Conservation (phyloP, 2,797 vertebrate species). For the Ataeniobius toweri region DNA sequence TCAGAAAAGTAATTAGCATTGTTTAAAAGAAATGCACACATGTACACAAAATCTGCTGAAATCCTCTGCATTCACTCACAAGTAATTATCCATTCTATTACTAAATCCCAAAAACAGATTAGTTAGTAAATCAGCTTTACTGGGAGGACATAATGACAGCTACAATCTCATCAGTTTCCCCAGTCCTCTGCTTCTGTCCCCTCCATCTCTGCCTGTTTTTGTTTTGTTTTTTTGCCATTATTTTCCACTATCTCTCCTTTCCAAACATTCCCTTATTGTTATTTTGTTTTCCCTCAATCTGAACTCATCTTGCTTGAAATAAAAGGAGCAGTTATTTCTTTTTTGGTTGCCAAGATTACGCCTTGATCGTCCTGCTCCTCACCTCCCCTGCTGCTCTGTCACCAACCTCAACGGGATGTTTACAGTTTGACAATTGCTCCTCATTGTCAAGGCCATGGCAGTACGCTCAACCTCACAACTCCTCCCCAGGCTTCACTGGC, state of each 20-base stretch:
- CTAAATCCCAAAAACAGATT: constrained; percentile 79
- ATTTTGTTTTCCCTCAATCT: constrained; percentile 23
- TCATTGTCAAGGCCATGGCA: constrained; percentile 48
- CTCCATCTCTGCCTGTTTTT: constrained; percentile 39
- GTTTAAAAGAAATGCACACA: constrained; percentile 48
- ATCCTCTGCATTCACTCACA: constrained; percentile 50
- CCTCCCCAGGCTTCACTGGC: constrained; percentile 45
- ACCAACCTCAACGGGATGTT: constrained; percentile 66
- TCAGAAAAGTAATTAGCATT: constrained; percentile 53
- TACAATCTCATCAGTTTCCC: constrained; percentile 70
- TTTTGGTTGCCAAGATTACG: constrained; percentile 39
- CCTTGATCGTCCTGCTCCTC: constrained; percentile 41
- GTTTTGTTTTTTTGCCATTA: constrained; percentile 39
- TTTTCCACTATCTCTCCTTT: constrained; percentile 58
- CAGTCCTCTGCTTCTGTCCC: constrained; percentile 44
- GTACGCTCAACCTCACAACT: constrained; percentile 36
- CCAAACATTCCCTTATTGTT: constrained; percentile 50
- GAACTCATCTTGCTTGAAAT: constrained; percentile 47
- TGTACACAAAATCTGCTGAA: constrained; percentile 31
- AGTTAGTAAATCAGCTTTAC: constrained; percentile 78
- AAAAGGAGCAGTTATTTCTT: constrained; percentile 45
- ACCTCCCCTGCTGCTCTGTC: constrained; percentile 54
- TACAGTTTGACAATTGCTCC: constrained; percentile 56
- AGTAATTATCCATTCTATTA: constrained; percentile 78
- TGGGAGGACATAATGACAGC: constrained; percentile 67